Conservation (phyloP, 1,140 invertebrate species). For the Aethina tumida region DNA sequence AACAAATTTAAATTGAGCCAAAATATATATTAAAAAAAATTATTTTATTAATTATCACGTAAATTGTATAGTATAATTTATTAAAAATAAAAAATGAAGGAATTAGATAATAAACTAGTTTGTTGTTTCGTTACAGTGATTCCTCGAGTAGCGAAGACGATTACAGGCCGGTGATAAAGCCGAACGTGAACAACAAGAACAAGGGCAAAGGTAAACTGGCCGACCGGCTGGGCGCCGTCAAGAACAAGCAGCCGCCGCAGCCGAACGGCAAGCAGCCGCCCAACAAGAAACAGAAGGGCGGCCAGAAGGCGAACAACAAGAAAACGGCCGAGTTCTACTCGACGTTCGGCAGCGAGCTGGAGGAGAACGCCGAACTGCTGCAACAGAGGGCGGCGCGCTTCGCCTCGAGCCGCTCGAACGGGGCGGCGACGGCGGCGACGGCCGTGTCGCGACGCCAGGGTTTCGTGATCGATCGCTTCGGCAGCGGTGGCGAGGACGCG, state of each 20-base stretch:
- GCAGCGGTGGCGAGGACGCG: constrained; percentile 46
- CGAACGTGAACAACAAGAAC: constrained; percentile 39
- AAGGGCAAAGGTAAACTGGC: constrained; percentile 37
- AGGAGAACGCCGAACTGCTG: constrained; percentile 62
- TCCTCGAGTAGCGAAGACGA: constrained; percentile 33
- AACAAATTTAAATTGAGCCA: not conserved
- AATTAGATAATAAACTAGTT: no score
- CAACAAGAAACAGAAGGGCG: constrained; percentile 35
- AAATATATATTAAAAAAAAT: not conserved
- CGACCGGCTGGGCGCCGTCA: constrained; percentile 30
- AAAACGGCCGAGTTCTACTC: constrained; percentile 59
- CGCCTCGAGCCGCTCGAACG: constrained; percentile 23
- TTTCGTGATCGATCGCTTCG: constrained; percentile 38
- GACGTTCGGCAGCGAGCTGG: constrained; percentile 52
- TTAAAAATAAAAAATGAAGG: no score
- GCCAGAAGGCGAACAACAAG: constrained; percentile 46
- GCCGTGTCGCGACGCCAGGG: constrained; percentile 10
- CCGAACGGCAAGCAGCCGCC: no score
- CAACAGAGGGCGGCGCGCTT: constrained; percentile 84
- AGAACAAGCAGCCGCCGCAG: constrained; percentile 12
- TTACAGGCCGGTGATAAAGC: constrained; percentile 34
- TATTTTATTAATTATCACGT: constrained; percentile 1
- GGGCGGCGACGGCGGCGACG: not conserved
- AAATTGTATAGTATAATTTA: no score
- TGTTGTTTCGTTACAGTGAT: constrained; percentile 22